Base-by-base conservation (phyloP, 2,888 invertebrate genomes). In the Iselma pallidipennis region DNA sequence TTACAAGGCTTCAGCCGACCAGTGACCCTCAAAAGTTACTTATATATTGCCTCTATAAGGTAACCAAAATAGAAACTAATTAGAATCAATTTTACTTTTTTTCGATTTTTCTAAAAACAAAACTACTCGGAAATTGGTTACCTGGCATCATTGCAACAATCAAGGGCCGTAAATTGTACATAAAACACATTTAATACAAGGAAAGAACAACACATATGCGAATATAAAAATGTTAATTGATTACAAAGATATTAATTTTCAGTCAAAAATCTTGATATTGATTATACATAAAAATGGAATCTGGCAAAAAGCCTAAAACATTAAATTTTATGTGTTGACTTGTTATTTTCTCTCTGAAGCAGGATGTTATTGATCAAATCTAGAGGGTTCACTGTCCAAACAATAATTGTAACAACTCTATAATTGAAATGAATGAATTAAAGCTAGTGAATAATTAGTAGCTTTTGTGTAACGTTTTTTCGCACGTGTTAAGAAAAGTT, bases 1-100 rank as follows among this genome's bases (percentile, higher is more conserved):
- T 73, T 75, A 76, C 73, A 76, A 66, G 73, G 74, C 72, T 71
- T 78, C 80, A 79, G 80, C 80, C 74, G 75, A 77, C 74, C 75
- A 76, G 70, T 71, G 72, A 74, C 74, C 71, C 70, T 72, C 69
- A 71, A 72, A 74, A 68, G 61, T 68, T 67, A 68, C 66, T 68
- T 57, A 66, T n/a, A n/a, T n/a, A 62, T 66, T 69, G 66, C 66
- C 31, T 64, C 68, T 69, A 68, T 57, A 66, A 66, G 61, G 63
- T 61, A 69, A 64, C 55, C 66, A 68, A 68, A 65, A 64, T 58
- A 57, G 14, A 55, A 49, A 52, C 19, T 23, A 48, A 45, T 45
- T 16, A 37, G 19, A 12, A 42, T 29, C 29, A 12, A 29, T n/a
- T 14, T n/a, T 33, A 10, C 4, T 33, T 33, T 31, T 10, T n/a